These are phyloP conservation scores for Dasyprocta punctata DNA, from an alignment of 2,113 vertebrate species.

Conservation along the genomic window DNA sequence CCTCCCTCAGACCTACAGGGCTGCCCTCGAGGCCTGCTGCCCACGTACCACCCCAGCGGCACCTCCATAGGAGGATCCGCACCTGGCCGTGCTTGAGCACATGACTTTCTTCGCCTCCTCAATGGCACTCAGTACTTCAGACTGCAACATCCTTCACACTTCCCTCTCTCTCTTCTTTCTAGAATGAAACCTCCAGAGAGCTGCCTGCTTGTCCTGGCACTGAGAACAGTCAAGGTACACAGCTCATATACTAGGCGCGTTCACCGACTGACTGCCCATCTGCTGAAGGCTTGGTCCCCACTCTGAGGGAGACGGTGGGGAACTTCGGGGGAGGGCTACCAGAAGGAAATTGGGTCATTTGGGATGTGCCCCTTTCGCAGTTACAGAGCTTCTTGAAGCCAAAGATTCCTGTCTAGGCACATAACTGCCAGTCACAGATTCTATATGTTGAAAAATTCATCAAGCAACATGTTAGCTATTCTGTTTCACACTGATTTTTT, in stretches of 20 bases:
- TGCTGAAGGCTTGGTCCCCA: background rate
- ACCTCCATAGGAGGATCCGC: no score
- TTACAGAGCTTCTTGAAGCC: background rate
- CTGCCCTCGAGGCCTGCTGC: background rate
- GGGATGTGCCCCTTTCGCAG: accelerated
- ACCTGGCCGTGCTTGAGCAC: background rate
- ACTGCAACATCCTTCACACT: background rate
- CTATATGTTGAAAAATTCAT: background rate
- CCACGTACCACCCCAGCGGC: background rate
- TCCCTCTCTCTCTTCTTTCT: background rate
- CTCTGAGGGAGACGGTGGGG: background rate
- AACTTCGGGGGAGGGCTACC: no score
- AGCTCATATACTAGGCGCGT: background rate
- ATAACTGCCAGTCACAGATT: background rate
- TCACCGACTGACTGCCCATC: background rate
- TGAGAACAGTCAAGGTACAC: no score
- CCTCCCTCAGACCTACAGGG: background rate
- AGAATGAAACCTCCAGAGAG: background rate
- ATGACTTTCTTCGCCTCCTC: background rate
- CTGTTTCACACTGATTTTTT: background rate
- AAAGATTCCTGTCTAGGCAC: background rate
- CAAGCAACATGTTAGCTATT: background rate
- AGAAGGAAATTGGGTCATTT: no score
- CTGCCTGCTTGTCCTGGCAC: background rate
- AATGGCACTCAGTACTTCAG: no score